These are phyloP conservation scores for Sympetrum striolatum DNA, from an alignment of 2,888 invertebrate genomes.

Conservation along the genomic window DNA sequence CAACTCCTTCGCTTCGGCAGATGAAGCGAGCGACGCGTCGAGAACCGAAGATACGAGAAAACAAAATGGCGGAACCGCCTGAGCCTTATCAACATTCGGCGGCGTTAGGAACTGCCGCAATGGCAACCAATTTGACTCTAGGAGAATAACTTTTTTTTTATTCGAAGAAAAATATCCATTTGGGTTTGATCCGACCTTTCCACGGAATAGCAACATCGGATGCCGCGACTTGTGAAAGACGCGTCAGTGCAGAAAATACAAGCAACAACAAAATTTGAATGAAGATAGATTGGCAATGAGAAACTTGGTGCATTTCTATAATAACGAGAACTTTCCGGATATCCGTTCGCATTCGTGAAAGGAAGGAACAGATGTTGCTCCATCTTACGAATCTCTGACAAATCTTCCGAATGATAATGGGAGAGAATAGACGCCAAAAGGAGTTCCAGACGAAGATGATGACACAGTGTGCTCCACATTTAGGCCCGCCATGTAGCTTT, in stretches of 20 bases:
- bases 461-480: not conserved
- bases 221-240: too few species aligned
- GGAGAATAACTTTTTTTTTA: not conserved
- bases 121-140: not conserved
- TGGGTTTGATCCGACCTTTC: not conserved
- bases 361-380: not conserved
- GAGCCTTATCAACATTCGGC: not conserved
- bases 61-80: not conserved
- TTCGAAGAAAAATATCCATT: not conserved
- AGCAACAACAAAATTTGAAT: too few species aligned
- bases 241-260: too few species aligned
- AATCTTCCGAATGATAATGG: not conserved
- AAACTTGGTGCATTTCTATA: too few species aligned
- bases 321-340: too few species aligned
- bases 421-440: not conserved
- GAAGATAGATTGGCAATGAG: too few species aligned
- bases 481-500: not conserved
- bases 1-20: not conserved
- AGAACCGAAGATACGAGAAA: not conserved
- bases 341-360: not conserved
- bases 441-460: not conserved
- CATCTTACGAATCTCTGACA: not conserved
- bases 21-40: not conserved
- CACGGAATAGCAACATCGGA: not conserved
- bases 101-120: not conserved